Conservation (phyloP, 2,797 vertebrate genomes). For the Mastacembelus armatus region DNA sequence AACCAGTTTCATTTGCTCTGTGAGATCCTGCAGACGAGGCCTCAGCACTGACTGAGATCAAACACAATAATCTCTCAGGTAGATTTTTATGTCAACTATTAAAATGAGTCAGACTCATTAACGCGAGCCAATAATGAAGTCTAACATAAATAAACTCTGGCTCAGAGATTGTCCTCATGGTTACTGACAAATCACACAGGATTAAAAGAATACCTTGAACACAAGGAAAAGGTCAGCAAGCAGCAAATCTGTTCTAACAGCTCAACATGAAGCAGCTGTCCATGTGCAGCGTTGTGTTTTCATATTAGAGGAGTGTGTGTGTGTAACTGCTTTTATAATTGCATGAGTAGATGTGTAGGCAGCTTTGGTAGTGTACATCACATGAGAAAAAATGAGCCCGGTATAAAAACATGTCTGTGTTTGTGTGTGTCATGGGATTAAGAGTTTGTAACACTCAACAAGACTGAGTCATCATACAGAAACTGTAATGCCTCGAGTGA, state of each 20-base stretch:
- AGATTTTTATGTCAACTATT: conserved; percentile 51
- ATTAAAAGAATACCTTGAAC: background rate
- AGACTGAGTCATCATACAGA: no score
- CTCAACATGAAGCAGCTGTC: background rate
- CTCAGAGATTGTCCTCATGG: conserved; percentile 19
- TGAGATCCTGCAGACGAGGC: background rate
- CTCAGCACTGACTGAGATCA: background rate
- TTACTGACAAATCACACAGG: background rate
- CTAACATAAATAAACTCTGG: no score
- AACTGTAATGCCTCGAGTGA: no score
- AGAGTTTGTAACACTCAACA: conserved; percentile 14
- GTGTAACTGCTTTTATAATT: background rate
- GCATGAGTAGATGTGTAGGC: background rate
- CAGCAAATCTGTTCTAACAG: background rate
- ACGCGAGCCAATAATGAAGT: conserved; percentile 29
- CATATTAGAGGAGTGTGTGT: background rate
- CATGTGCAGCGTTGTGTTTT: background rate
- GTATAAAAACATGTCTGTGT: no score
- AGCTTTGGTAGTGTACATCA: background rate
- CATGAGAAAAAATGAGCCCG: no score
- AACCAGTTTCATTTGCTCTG: conserved; percentile 2
- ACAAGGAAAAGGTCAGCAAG: background rate
- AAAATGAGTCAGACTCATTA: conserved; percentile 38
- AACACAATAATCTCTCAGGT: conserved; percentile 24
- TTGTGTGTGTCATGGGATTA: background rate